Percentiles rank a stretch among this genome's conserved stretches.
Conservation (phyloP, 2,888 invertebrate species). For the Diabrotica balteata region DNA sequence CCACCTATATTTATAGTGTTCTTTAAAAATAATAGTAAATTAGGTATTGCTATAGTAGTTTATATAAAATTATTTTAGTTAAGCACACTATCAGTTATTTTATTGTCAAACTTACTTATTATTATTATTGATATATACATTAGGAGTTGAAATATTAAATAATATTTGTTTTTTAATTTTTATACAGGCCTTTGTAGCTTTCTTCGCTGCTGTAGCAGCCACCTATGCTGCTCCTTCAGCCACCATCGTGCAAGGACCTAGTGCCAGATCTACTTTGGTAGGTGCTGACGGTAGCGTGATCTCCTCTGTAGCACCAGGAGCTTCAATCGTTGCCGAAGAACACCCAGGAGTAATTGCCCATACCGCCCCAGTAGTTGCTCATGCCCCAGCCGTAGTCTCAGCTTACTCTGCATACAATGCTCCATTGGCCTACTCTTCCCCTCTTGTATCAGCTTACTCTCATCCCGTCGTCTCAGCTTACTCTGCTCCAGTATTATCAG, state of each 20-base stretch:
- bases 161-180: too few relatives aligned
- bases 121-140: too few relatives aligned
- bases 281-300: conserved; percentile 50
- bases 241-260: conserved; percentile 49
- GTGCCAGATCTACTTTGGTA: conserved; percentile 46
- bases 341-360: conserved; percentile 37
- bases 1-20: too few relatives aligned
- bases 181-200: conserved; percentile 39
- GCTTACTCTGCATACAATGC: conserved; percentile 23
- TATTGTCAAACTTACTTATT: too few relatives aligned
- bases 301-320: conserved; percentile 48
- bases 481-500: conserved; percentile 26
- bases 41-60: too few relatives aligned
- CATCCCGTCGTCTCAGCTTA: conserved; percentile 33
- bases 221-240: conserved; percentile 43
- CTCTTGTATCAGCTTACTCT: conserved; percentile 29
- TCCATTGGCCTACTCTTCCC: conserved; percentile 29
- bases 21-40: too few relatives aligned
- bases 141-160: too few relatives aligned
- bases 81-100: too few relatives aligned
- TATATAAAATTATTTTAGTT: too few relatives aligned
- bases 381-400: conserved; percentile 34
- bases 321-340: conserved; percentile 45
- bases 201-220: conserved; percentile 46
- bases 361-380: conserved; percentile 35